Evolutionary conservation across 2,888 invertebrate genomes (phyloP), one percentile per base, ranked within the genome.

Genomic region (Galerucella nymphaeae): DNA sequence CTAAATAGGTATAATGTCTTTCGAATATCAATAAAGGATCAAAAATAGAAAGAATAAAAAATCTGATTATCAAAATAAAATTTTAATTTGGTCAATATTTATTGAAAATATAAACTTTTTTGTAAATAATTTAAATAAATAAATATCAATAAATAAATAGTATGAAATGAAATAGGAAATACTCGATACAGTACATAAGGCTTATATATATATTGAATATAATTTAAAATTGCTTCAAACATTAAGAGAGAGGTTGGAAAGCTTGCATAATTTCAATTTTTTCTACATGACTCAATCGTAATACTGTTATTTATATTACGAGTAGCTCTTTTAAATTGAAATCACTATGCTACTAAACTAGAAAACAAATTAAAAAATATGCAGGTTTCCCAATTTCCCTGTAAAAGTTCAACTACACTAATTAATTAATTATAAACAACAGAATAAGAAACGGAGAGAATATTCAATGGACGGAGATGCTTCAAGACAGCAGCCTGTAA

Each of bases 401-500:
- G 13, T 45, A 45, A 45, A 45, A n/a, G 53, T 9, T 53, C 18
- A 53, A 16, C n/a, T 53, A 16, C 10, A 10, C 16, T 53, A 18
- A 53, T 2, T 10, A 18, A 10, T 10, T 53, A 18, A 53, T 2
- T 10, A 18, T 53, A 53, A 38, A 48, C 48, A 8, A 48, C 5
- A n/a, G n/a, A n/a, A n/a, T 53, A 53, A 53, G 53, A 16, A 18
- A 53, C 10, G 53, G 11, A 53, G 10, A 18, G 53, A 53, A 53
- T 53, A 10, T 16, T 53, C 53, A 53, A 16, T 53, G 53, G 53
- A 53, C 53, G 18, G 53, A 53, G 18, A 53, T 53, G 18, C 18
- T 53, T 53, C 53, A 53, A 53, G 53, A 53, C 53, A 53, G 53
- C 11, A 16, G 53, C 53, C 53, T 53, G 53, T 18, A 53, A 53